A percentile compares a stretch with the other conserved stretches of the same genome.
These are phyloP conservation scores for Malacosoma neustria DNA, from an alignment of 2,888 invertebrate species.

Conservation along the genomic window DNA sequence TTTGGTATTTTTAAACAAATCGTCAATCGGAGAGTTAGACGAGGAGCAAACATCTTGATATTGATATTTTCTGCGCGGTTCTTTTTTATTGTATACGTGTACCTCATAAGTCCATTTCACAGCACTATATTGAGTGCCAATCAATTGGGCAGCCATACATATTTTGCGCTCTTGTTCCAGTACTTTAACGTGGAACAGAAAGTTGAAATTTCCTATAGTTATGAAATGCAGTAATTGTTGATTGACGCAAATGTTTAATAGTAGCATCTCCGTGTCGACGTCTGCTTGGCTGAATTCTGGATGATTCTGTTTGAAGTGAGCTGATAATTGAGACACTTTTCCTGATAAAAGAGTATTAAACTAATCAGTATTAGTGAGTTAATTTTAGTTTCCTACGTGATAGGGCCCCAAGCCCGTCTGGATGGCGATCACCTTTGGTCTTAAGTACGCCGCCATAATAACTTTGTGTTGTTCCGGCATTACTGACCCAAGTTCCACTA, in stretches of 20 bases:
- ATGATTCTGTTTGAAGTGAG: constrained; percentile 38
- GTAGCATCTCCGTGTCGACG: constrained; percentile 35
- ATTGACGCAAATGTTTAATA: constrained; percentile 21
- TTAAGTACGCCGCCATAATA: too few species aligned
- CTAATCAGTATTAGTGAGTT: too few species aligned
- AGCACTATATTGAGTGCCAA: constrained; percentile 40
- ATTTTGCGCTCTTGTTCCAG: constrained; percentile 21
- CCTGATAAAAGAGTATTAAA: constrained; percentile 26
- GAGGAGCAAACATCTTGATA: constrained; percentile 33
- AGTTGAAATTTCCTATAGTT: constrained; percentile 29
- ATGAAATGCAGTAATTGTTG: constrained; percentile 28
- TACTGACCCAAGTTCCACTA: too few species aligned
- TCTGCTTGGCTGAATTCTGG: constrained; percentile 23
- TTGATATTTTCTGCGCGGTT: constrained; percentile 35
- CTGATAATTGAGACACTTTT: constrained; percentile 31
- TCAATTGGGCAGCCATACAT: constrained; percentile 36
- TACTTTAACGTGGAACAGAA: constrained; percentile 37
- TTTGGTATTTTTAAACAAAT: constrained; percentile 22
- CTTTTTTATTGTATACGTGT: constrained; percentile 44
- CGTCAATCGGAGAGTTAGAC: constrained; percentile 16
- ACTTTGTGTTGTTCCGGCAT: too few species aligned
- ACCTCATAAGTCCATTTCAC: constrained; percentile 50
- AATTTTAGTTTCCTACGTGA: too few species aligned
- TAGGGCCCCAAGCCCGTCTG: too few species aligned
- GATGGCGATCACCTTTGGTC: too few species aligned